Percentiles rank a stretch among this genome's conserved stretches.
phyloP scores from a whole-genome alignment of 2,797 vertebrate species.

The Pelodytes ibericus region DNA sequence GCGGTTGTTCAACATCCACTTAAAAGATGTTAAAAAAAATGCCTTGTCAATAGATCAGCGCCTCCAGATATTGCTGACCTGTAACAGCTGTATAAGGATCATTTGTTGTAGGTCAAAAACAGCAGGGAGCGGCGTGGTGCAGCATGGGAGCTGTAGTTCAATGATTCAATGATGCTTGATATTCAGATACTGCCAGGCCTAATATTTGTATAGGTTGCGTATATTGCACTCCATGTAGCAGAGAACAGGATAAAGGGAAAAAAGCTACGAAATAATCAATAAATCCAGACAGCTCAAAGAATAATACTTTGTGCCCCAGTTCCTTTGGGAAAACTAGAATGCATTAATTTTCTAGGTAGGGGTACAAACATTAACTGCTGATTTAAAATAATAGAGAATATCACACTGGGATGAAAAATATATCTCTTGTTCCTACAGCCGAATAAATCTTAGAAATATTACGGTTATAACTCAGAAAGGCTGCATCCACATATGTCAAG shows the following conservation, averaged over 20 bases:
- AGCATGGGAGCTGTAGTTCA: no score
- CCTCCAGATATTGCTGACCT: no score
- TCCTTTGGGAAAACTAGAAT: conserved; percentile 14
- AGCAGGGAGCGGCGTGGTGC: no score
- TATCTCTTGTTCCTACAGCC: conserved; percentile 25
- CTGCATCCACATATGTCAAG: conserved; percentile 48
- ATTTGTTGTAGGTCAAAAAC: no score
- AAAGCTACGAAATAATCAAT: conserved; percentile 21
- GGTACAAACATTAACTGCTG: conserved; percentile 26
- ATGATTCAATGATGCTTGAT: no score
- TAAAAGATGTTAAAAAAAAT: no score
- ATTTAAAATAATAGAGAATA: conserved; percentile 52
- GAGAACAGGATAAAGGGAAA: neutral
- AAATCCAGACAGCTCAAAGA: neutral
- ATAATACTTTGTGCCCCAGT: conserved; percentile 17
- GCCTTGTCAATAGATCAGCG: no score
- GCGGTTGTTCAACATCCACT: no score
- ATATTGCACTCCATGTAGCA: conserved; percentile 14
- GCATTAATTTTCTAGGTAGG: conserved; percentile 31
- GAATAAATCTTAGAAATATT: conserved; percentile 53
- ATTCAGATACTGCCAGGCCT: no score
- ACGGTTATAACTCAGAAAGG: conserved; percentile 48
- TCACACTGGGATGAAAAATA: conserved; percentile 10
- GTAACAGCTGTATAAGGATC: no score
- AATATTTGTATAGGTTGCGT: no score